Base-by-base conservation (phyloP, 2,797 vertebrate species). In the Gymnoscopelus braueri region DNA sequence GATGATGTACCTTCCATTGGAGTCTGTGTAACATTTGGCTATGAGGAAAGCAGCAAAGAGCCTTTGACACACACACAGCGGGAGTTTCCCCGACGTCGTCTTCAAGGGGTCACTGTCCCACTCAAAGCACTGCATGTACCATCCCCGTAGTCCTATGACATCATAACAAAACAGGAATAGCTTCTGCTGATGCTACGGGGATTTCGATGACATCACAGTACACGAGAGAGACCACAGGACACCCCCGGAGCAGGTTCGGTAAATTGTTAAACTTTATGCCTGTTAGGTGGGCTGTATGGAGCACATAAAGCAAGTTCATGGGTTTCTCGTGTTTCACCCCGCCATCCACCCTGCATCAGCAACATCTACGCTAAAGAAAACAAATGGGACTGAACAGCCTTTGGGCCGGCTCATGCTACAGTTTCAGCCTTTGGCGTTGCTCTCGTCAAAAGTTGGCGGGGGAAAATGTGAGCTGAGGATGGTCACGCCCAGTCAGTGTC, bases 381-480 rank as follows among this genome's bases (percentile, higher is more conserved):
- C 51, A 59, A 86, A 73, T 66, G 73, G 65, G 64, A 65, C 78
- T 48, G 47, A 14, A 48, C 74, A 82, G 83, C 66, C 65, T 12
- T 58, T 82, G 87, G 84, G 86, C 88, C 79, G 84, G 79, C 88
- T 88, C 80, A 51, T 65, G 77, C 85, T 84, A 80, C 67, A 72
- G 74, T 84, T 91, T 88, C 77, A 85, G 65, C 69, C 66, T 89
- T 81, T 81, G 88, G 80, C 87, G 63, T 84, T 65, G 63, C 84
- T 70, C 72, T 80, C 70, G 51, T 83, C 66, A 77, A 81, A 79
- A 76, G 68, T 24, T 59, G 74, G 71, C 49, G 75, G 76, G 47
- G 90, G 87, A 91, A 91, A 93, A 89, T 87, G 79, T 92, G 88
- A 92, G 88, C 73, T 2, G 83, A 76, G 77, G 62, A 74, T 23